Evolutionary conservation across 2,113 vertebrate genomes (phyloP).

Genomic region (Cygnus buccinator): DNA sequence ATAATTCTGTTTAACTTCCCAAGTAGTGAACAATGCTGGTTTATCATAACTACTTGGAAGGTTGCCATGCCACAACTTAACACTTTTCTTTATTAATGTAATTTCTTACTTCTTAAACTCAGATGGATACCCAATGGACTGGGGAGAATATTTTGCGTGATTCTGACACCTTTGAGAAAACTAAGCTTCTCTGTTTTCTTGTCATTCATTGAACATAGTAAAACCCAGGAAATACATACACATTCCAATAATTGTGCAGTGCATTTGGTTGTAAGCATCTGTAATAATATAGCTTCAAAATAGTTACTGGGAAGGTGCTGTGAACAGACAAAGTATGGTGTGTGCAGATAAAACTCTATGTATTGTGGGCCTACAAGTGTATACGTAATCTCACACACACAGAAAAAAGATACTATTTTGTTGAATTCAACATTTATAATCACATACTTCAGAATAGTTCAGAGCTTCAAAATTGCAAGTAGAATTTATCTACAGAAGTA

Average conservation of each 20-base stretch:
- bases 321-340: not conserved
- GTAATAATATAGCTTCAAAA: not conserved
- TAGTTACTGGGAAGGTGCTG: conserved; percentile 1
- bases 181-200: not conserved
- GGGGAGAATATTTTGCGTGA: conserved; percentile 20
- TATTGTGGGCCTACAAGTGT: not conserved
- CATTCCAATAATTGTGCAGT: not conserved
- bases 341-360: not conserved
- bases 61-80: conserved; percentile 10
- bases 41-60: conserved; percentile 54
- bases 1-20: conserved; percentile 24
- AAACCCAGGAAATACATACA: conserved; percentile 2
- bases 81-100: conserved; percentile 5
- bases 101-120: conserved; percentile 43
- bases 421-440: not conserved
- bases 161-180: conserved; percentile 51
- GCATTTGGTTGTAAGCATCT: not conserved
- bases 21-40: not conserved
- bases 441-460: not conserved
- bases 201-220: not conserved
- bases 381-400: too few species aligned
- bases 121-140: not conserved
- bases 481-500: not conserved
- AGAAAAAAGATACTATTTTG: not conserved
- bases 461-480: not conserved